Base-by-base conservation (phyloP, 1,140 invertebrate species). In the Drosophila kikkawai region DNA sequence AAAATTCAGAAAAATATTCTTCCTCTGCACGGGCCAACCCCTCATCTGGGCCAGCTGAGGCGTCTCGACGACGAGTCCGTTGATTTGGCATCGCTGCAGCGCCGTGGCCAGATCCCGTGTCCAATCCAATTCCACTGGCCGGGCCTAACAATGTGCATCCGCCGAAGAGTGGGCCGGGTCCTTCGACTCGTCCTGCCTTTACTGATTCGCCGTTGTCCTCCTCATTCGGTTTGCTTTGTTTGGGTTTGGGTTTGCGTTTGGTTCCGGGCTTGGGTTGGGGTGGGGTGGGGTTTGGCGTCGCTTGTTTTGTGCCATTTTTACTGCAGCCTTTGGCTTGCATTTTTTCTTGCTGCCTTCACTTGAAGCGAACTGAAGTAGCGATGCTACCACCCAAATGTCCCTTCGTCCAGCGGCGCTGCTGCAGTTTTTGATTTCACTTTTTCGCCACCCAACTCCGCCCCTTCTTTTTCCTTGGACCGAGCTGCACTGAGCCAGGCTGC, bases 371-470 rank as follows among this genome's bases (percentile, higher is more conserved):
- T 80, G 80, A 87, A 84, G 84, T 78, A 87, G 80, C 80, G 77
- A 81, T 84, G 64, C 74, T 68, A 15, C 9, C 44, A 47, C 44
- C 55, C 78, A 56, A 44, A 36, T 47, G n/a, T 63, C 36, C 44
- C 41, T 26, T 75, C 53, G 29, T 11, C 15, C 37, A n/a, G 75
- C 63, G 47, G 42, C 53, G 80, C 71, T 57, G 84, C 75, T 91
- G 85, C 85, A 90, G 79, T 90, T 90, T 90, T 90, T 90, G 85
- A 90, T 90, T 90, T 90, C 86, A 91, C 85, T 90, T 90, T 88
- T 87, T 79, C 17, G 50, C 63, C 57, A 80, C 71, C 51, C 63
- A 69, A 69, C 67, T n/a, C 64, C 69, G 66, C 29, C 70, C 45
- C 12, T 36, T 26, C 39, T 22, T 60, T 51, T 73, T 59, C 68